These are phyloP conservation scores for Cyrtodaria siliqua DNA, from an alignment of 2,888 invertebrate species.

Conservation along the genomic window DNA sequence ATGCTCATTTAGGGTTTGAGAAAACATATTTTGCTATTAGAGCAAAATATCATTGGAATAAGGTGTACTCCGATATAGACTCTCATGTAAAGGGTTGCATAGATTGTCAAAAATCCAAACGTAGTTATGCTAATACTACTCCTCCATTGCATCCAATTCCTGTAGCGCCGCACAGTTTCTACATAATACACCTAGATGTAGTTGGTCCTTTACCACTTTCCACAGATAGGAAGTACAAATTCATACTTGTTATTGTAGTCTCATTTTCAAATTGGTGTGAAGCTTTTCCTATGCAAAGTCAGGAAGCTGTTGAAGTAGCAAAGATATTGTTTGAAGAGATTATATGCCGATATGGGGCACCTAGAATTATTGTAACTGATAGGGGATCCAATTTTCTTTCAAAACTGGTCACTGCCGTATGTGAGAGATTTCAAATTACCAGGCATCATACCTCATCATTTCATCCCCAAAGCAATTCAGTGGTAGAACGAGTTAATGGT, in stretches of 20 bases:
- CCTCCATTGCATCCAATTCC: conserved; percentile 42
- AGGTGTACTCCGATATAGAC: conserved; percentile 47
- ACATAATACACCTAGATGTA: conserved; percentile 58
- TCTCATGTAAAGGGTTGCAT: conserved; percentile 38
- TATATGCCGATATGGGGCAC: conserved; percentile 59
- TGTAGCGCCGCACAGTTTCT: conserved; percentile 8
- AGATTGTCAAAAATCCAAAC: conserved; percentile 50
- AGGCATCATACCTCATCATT: conserved; percentile 36
- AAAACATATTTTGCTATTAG: conserved; percentile 43
- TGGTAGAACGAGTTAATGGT: conserved; percentile 29
- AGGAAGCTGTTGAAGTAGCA: conserved; percentile 51
- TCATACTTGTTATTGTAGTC: conserved; percentile 36
- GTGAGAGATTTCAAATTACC: conserved; percentile 36
- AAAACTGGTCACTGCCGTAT: conserved; percentile 28
- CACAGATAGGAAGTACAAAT: conserved; percentile 29
- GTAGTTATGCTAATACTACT: conserved; percentile 13
- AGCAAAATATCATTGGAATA: conserved; percentile 56
- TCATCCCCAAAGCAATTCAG: conserved; percentile 31
- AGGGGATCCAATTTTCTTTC: conserved; percentile 45
- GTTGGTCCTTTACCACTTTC: conserved; percentile 24
- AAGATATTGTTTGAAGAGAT: conserved; percentile 48
- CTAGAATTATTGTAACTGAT: conserved; percentile 43
- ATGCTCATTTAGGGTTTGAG: conserved; percentile 45
- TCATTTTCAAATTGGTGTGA: conserved; percentile 30
- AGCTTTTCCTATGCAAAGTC: conserved; percentile 43